These are phyloP conservation scores for Deladenus siricidicola DNA, from an alignment of 2,888 invertebrate genomes.

Conservation along the genomic window DNA sequence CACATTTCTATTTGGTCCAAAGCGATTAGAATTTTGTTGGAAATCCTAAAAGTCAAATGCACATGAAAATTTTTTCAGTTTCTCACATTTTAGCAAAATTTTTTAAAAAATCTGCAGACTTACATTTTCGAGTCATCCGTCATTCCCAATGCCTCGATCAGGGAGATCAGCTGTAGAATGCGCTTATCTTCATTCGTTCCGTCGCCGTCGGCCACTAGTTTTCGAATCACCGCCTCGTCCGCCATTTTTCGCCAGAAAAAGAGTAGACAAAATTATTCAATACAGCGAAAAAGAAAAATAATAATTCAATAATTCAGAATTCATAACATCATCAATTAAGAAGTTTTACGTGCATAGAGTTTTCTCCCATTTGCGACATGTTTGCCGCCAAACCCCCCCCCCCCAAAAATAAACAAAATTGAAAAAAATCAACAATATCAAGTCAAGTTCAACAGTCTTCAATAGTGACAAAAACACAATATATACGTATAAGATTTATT, in stretches of 20 bases:
- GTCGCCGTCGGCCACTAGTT: constrained; percentile 88
- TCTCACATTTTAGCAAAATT: neutral
- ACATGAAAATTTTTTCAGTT: neutral
- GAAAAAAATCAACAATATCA: too few relatives aligned
- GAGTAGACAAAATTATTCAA: too few relatives aligned
- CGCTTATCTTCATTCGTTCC: constrained; percentile 90
- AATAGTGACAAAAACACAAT: too few relatives aligned
- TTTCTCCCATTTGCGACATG: too few relatives aligned
- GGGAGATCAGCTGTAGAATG: constrained; percentile 25
- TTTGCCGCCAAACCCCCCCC: too few relatives aligned
- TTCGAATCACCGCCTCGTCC: constrained; percentile 83
- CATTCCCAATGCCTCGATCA: constrained; percentile 3
- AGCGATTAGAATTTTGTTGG: constrained; percentile 8
- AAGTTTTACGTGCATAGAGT: too few relatives aligned
- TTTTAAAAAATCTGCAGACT: neutral
- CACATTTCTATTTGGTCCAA: constrained; percentile 35
- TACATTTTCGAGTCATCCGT: constrained; percentile 13
- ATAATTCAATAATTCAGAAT: too few relatives aligned
- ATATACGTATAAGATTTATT: too few relatives aligned
- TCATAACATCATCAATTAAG: too few relatives aligned
- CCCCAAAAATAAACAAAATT: too few relatives aligned
- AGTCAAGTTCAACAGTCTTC: too few relatives aligned
- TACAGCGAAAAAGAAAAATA: too few relatives aligned
- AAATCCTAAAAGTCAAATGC: constrained; percentile 10
- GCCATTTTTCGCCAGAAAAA: constrained; percentile 11